phyloP scores from a whole-genome alignment of 2,797 vertebrate genomes.

The Chaunax sp. region DNA sequence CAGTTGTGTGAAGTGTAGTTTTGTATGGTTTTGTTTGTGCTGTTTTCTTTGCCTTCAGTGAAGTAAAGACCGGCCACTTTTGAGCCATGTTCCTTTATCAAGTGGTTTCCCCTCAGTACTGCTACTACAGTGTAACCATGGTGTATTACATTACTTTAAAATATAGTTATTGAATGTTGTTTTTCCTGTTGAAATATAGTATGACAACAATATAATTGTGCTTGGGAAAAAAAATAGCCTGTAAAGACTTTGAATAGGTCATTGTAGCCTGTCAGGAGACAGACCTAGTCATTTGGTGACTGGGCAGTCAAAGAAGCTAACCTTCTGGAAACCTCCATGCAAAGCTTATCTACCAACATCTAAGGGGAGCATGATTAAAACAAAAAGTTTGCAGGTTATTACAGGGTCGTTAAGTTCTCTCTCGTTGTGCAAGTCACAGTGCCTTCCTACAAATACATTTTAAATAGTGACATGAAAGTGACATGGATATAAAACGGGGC shows the following conservation, averaged over 20 bases:
- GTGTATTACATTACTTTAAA: slow-evolving; percentile 80
- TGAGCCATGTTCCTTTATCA: slow-evolving; percentile 84
- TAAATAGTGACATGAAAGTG: slow-evolving; percentile 80
- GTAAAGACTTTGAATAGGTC: slow-evolving; percentile 75
- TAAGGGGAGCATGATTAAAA: slow-evolving; percentile 48
- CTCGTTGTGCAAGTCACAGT: slow-evolving; percentile 82
- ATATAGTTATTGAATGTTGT: slow-evolving; percentile 82
- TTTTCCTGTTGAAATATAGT: slow-evolving; percentile 74
- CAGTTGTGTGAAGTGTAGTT: slow-evolving; percentile 74
- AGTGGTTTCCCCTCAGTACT: slow-evolving; percentile 75
- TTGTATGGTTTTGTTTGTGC: slow-evolving; percentile 78
- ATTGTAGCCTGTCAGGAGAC: slow-evolving; percentile 62
- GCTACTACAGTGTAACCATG: slow-evolving; percentile 79
- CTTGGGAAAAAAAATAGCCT: slow-evolving; percentile 73
- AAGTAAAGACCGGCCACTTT: slow-evolving; percentile 82
- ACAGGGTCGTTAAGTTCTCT: slow-evolving; percentile 67
- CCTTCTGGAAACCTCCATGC: slow-evolving; percentile 49
- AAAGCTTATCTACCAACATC: slow-evolving; percentile 42
- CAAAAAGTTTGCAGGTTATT: slow-evolving; percentile 61
- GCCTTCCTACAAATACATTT: slow-evolving; percentile 84
- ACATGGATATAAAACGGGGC: slow-evolving; percentile 70
- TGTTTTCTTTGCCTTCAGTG: slow-evolving; percentile 84
- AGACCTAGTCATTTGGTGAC: slow-evolving; percentile 66
- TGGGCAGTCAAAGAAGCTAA: slow-evolving; percentile 69
- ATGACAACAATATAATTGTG: slow-evolving; percentile 77